Percentiles rank a stretch among this genome's conserved stretches.
These are phyloP conservation scores for Drosophila yakuba DNA, from an alignment of 1,140 invertebrate genomes.

Conservation along the genomic window DNA sequence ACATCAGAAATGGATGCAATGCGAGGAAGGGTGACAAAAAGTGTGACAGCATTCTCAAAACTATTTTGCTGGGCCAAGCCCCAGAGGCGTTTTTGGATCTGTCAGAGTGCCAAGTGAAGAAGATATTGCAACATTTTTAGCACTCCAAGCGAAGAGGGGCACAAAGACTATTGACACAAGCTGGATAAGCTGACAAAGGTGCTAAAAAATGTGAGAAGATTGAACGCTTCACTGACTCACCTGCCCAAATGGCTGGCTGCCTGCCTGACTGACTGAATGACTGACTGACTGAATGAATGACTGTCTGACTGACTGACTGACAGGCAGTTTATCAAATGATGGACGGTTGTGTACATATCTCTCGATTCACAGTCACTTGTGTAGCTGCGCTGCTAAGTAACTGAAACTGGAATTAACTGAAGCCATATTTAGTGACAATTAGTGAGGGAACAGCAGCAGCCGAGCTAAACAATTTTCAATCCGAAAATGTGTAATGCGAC, in stretches of 20 bases:
- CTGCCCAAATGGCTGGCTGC: constrained; percentile 24
- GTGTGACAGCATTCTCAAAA: constrained; percentile 43
- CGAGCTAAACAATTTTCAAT: constrained; percentile 26
- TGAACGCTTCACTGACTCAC: constrained; percentile 42
- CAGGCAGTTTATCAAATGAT: constrained; percentile 50
- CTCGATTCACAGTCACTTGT: not conserved
- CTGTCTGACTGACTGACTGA: constrained; percentile 35
- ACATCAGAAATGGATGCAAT: constrained; percentile 17
- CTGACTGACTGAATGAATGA: too few relatives aligned
- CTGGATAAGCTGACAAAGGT: constrained; percentile 52
- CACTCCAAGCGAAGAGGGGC: constrained; percentile 25
- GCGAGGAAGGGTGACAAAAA: constrained; percentile 32
- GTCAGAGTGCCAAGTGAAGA: constrained; percentile 32
- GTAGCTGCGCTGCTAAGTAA: constrained; percentile 28
- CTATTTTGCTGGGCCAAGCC: constrained; percentile 27
- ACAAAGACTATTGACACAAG: constrained; percentile 53
- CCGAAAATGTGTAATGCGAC: constrained; percentile 55
- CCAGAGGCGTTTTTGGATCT: constrained; percentile 34
- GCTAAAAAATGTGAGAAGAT: constrained; percentile 57
- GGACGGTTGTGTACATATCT: constrained; percentile 18
- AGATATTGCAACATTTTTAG: constrained; percentile 45
- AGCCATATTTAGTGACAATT: constrained; percentile 66
- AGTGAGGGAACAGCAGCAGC: constrained; percentile 28
- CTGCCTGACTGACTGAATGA: constrained; percentile 7
- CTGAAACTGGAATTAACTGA: constrained; percentile 56